Percentiles rank a stretch among this genome's conserved stretches.
phyloP scores from a whole-genome alignment of 2,888 invertebrate species.

The Pedicia rivosa region DNA sequence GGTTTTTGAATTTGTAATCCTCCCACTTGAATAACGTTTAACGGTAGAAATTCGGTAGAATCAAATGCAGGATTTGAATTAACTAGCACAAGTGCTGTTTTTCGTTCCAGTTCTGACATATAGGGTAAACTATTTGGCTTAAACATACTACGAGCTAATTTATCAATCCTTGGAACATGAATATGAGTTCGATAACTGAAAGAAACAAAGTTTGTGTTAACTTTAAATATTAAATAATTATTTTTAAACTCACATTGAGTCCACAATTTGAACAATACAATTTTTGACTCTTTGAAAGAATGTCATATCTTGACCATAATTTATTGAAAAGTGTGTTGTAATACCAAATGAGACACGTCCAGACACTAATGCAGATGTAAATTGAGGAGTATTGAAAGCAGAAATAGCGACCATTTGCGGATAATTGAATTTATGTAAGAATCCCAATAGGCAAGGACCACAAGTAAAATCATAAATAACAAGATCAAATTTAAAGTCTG shows the following conservation, averaged over 20 bases:
- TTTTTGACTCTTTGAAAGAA: slow-evolving; percentile 12
- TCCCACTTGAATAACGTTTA: slow-evolving; percentile 25
- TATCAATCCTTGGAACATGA: slow-evolving; percentile 14
- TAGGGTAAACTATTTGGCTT: slow-evolving; percentile 12
- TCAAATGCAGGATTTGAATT: slow-evolving; percentile 23
- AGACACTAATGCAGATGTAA: neutral
- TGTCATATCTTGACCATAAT: slow-evolving; percentile 12
- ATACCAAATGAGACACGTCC: no score
- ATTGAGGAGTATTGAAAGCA: slow-evolving; percentile 13
- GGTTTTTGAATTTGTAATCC: slow-evolving; percentile 23
- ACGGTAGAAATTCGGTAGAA: slow-evolving; percentile 21
- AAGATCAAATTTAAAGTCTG: slow-evolving; percentile 20
- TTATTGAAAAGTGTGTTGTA: slow-evolving; percentile 5
- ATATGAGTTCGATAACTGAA: slow-evolving; percentile 14
- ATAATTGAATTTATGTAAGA: slow-evolving; percentile 19
- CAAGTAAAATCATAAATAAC: slow-evolving; percentile 18
- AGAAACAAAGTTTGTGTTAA: neutral
- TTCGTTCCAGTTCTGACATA: slow-evolving; percentile 14
- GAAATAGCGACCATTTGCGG: slow-evolving; percentile 17
- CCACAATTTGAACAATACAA: slow-evolving; percentile 7
- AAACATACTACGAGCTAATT: slow-evolving; percentile 13
- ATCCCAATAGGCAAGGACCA: slow-evolving; percentile 16
- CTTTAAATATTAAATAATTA: no score
- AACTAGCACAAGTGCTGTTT: slow-evolving; percentile 18
- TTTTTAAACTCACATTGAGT: slow-evolving; percentile 1